Percentiles rank a stretch among this genome's conserved stretches.
Conservation (phyloP, 2,113 vertebrate genomes). For the Tyrannus savana region DNA sequence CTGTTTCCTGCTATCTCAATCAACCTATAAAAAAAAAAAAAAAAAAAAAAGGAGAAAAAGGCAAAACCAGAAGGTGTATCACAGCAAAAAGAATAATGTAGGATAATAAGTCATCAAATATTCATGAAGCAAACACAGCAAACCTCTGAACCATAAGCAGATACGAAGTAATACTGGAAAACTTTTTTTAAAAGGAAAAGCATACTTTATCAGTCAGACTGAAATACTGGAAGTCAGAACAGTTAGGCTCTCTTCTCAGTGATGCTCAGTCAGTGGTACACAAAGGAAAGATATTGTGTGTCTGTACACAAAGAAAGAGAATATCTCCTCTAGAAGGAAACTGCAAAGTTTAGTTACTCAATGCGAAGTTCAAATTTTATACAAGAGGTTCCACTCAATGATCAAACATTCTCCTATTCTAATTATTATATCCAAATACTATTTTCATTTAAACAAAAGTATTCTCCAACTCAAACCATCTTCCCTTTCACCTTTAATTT, state of each 20-base stretch:
- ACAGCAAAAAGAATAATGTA: neutral
- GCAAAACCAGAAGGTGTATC: neutral
- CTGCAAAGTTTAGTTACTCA: neutral
- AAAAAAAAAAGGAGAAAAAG: too few species aligned
- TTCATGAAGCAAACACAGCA: neutral
- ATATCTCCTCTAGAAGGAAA: neutral
- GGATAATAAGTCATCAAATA: neutral
- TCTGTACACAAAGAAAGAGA: neutral
- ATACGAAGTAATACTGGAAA: neutral
- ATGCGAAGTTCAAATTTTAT: neutral
- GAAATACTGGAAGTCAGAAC: neutral
- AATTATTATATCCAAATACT: neutral
- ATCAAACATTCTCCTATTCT: neutral
- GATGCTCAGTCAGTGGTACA: neutral
- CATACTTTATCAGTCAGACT: neutral
- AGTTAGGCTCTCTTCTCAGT: neutral
- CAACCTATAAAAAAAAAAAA: constrained; percentile 58
- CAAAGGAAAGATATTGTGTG: neutral
- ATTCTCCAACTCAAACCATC: neutral
- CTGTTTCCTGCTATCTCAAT: constrained; percentile 81
- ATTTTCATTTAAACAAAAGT: neutral
- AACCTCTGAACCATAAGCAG: neutral
- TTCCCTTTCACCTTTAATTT: neutral
- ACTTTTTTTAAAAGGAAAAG: neutral
- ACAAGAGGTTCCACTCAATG: neutral